A percentile compares a stretch with the other conserved stretches of the same genome.
These are phyloP conservation scores for Bembecia ichneumoniformis DNA, from an alignment of 2,888 invertebrate species.

Conservation along the genomic window DNA sequence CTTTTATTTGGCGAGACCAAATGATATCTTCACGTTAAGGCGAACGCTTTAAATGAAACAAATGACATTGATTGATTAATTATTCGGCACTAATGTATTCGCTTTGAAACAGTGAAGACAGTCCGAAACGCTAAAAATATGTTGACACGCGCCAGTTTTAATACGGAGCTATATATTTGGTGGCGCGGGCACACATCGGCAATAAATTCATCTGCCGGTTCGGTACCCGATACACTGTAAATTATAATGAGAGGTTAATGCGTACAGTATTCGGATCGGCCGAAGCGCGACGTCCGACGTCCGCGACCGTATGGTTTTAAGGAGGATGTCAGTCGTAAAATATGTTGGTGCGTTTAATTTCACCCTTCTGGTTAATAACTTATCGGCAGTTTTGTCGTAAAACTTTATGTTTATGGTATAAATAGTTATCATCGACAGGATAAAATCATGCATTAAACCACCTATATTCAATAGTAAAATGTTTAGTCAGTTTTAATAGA, in stretches of 20 bases:
- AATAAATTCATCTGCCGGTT: conserved; percentile 57
- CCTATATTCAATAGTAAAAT: no score
- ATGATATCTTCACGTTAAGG: no score
- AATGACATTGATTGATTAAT: no score
- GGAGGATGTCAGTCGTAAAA: conserved; percentile 63
- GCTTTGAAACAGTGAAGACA: not conserved
- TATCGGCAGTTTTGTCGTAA: conserved; percentile 17
- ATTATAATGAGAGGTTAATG: conserved; percentile 67
- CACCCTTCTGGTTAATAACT: conserved; percentile 55
- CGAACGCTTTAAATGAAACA: no score
- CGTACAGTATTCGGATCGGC: conserved; percentile 12
- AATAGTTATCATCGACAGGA: no score
- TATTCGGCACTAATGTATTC: no score
- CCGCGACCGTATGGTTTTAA: conserved; percentile 30
- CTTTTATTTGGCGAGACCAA: no score
- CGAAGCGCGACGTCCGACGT: conserved; percentile 17
- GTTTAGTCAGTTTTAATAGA: no score
- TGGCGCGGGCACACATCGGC: conserved; percentile 43
- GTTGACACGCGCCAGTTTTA: conserved; percentile 32
- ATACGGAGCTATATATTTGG: conserved; percentile 47
- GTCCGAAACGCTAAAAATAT: conserved; percentile 11
- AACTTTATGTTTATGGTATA: no score
- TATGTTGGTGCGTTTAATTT: conserved; percentile 62
- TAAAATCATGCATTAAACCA: no score
- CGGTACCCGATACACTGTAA: conserved; percentile 54